These are phyloP conservation scores for Macrotrachela quadricornifera DNA, from an alignment of 1,140 invertebrate species.

Conservation along the genomic window DNA sequence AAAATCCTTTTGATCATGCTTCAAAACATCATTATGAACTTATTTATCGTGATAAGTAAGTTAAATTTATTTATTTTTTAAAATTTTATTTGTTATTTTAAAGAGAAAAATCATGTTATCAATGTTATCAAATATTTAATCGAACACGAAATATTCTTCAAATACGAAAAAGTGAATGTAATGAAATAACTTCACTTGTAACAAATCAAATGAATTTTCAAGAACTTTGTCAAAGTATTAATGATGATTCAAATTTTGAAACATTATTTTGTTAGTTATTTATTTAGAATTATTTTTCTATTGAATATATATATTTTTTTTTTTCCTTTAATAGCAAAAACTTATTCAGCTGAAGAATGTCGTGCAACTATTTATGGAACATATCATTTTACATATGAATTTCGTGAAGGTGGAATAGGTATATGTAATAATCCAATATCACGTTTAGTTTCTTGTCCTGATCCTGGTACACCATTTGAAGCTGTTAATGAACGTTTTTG, in stretches of 20 bases:
- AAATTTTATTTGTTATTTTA: too few species aligned
- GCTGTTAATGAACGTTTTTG: constrained; percentile 7
- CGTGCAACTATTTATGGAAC: constrained; percentile 7
- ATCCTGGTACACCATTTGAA: constrained; percentile 4
- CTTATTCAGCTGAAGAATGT: background rate
- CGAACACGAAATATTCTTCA: background rate
- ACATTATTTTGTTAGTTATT: too few species aligned
- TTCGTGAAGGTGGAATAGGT: constrained; percentile 1
- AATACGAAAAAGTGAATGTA: background rate
- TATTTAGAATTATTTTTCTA: too few species aligned
- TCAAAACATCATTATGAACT: too few species aligned
- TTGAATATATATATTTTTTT: too few species aligned
- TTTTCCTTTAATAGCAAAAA: too few species aligned
- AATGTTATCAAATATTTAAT: background rate
- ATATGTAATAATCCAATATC: constrained; percentile 2
- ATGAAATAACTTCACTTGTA: background rate
- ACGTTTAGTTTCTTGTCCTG: constrained; percentile 3
- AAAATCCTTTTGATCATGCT: too few species aligned
- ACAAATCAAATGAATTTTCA: too few species aligned
- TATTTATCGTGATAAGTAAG: too few species aligned
- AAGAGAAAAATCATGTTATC: background rate
- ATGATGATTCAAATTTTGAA: too few species aligned
- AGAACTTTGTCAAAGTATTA: too few species aligned
- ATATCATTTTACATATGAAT: constrained; percentile 8
- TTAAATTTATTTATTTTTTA: too few species aligned